phyloP scores from a whole-genome alignment of 1,140 invertebrate species.

The Acyrthosiphon pisum region DNA sequence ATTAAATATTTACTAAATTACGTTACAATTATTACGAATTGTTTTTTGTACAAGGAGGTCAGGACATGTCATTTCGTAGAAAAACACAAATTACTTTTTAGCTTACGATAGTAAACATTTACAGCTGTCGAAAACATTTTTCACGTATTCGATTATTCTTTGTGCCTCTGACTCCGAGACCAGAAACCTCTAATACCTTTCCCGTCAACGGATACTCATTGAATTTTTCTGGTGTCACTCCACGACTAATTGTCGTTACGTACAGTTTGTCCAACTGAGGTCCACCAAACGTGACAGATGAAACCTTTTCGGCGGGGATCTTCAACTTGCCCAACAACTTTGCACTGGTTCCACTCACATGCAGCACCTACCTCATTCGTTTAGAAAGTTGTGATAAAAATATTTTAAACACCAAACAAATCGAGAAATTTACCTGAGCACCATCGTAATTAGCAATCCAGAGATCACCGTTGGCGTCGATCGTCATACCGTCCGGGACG shows the following conservation, averaged over 20 bases:
- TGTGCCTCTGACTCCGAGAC: conserved; percentile 70
- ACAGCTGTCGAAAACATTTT: conserved; percentile 32
- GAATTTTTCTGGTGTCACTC: conserved; percentile 66
- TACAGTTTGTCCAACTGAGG: conserved; percentile 66
- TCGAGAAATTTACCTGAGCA: conserved; percentile 58
- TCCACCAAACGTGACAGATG: conserved; percentile 71
- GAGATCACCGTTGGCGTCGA: conserved; percentile 70
- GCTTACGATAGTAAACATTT: not conserved
- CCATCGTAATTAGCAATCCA: conserved; percentile 72
- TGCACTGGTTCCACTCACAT: not conserved
- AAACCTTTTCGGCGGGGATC: conserved; percentile 65
- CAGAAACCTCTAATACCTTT: conserved; percentile 74
- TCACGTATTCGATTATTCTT: conserved; percentile 53
- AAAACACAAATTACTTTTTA: not conserved
- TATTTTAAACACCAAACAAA: not conserved
- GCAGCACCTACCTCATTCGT: conserved; percentile 44
- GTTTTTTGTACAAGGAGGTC: not conserved
- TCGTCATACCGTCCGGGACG: conserved; percentile 76
- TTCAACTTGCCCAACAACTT: conserved; percentile 63
- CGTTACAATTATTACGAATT: not conserved
- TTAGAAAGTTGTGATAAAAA: not conserved
- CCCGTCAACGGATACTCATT: conserved; percentile 72
- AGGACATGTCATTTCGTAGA: too few species aligned
- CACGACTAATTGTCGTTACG: conserved; percentile 65
- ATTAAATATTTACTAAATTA: not conserved